These are phyloP conservation scores for Pemphigus obesinymphae DNA, from an alignment of 1,140 invertebrate species.

Conservation along the genomic window DNA sequence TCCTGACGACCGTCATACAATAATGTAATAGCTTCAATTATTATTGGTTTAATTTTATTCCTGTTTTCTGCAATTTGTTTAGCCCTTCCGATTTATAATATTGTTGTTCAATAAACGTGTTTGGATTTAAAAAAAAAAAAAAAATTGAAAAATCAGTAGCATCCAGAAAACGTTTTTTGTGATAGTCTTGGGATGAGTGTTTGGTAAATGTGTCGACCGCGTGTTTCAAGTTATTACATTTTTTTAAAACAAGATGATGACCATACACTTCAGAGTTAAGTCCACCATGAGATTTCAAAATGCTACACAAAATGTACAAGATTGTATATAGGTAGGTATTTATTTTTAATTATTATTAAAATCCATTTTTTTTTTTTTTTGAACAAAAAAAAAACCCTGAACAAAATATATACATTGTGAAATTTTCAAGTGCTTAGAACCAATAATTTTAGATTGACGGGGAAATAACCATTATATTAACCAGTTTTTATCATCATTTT, in stretches of 20 bases:
- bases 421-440: no score
- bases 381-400: no score
- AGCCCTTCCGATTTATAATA: background rate
- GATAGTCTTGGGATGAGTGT: background rate
- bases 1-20: background rate
- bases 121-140: constrained; percentile 1
- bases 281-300: background rate
- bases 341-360: no score
- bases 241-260: background rate
- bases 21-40: constrained; percentile 1
- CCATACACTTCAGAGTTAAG: background rate
- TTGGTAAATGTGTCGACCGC: background rate
- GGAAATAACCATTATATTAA: no score
- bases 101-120: constrained; percentile 1
- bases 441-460: no score
- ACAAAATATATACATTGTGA: no score
- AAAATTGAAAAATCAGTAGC: constrained; percentile 11
- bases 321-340: no score
- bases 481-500: no score
- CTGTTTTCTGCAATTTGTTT: background rate
- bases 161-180: constrained; percentile 9
- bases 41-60: background rate
- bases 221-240: background rate
- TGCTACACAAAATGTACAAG: constrained; percentile 6
- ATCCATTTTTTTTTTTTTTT: no score